A percentile compares a stretch with the other conserved stretches of the same genome.
phyloP scores from a whole-genome alignment of 2,113 vertebrate genomes.

The Halcyon senegalensis region DNA sequence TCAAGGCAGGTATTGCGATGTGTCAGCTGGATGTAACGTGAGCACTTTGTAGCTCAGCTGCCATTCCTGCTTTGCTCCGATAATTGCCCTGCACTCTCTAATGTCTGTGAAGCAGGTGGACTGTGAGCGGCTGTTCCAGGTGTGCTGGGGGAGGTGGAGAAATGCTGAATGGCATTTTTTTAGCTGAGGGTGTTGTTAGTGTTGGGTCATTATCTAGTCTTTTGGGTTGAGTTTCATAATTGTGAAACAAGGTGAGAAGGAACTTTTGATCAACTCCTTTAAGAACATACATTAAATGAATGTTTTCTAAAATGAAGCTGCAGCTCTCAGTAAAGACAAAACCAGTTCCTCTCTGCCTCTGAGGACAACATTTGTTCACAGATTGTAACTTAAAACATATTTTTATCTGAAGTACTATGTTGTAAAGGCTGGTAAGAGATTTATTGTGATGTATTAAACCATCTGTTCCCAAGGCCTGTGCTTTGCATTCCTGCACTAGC shows the following conservation, averaged over 20 bases:
- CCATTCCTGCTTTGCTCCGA: background rate
- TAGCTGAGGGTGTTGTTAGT: background rate
- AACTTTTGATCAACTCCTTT: background rate
- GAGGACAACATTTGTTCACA: slow-evolving; percentile 31
- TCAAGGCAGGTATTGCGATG: slow-evolving; percentile 25
- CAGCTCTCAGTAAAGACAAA: background rate
- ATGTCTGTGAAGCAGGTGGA: background rate
- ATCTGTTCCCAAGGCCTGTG: slow-evolving; percentile 71
- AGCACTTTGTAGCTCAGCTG: background rate
- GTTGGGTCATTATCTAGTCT: background rate
- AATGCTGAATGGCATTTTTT: background rate
- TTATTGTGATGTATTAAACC: slow-evolving; percentile 73
- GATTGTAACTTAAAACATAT: slow-evolving; percentile 61
- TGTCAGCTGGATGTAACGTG: background rate
- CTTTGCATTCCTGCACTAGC: slow-evolving; percentile 42
- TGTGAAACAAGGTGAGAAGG: background rate
- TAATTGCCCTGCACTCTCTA: background rate
- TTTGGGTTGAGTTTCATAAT: background rate
- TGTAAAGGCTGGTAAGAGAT: slow-evolving; percentile 60
- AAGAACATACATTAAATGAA: background rate
- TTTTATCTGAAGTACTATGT: slow-evolving; percentile 59
- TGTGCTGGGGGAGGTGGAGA: background rate
- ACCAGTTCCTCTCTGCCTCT: background rate
- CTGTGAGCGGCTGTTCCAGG: background rate
- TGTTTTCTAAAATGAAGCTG: background rate